These are phyloP conservation scores for Callyntrura guangdongensis DNA, from an alignment of 2,888 invertebrate species.

Conservation along the genomic window DNA sequence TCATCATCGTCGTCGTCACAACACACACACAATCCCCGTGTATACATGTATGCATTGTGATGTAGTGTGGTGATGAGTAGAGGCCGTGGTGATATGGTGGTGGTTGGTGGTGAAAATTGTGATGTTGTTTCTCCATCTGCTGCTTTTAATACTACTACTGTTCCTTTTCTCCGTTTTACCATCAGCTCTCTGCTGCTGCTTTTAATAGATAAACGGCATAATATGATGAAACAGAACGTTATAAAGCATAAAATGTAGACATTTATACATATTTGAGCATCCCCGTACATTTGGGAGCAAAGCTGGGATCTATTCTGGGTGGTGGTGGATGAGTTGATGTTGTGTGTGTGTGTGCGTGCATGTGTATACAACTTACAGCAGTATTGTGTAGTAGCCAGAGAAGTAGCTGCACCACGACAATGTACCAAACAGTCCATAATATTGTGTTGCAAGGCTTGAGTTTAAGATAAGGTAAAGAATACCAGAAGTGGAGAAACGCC, in stretches of 20 bases:
- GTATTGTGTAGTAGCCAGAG: conserved; percentile 23
- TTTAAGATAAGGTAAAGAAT: conserved; percentile 43
- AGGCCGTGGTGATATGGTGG: conserved; percentile 46
- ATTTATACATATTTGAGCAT: not conserved
- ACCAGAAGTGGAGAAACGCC: conserved; percentile 55
- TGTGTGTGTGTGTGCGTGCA: conserved; percentile 29
- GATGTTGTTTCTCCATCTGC: conserved; percentile 79
- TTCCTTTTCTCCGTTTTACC: conserved; percentile 48
- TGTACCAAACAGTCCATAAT: conserved; percentile 45
- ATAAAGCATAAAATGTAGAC: not conserved
- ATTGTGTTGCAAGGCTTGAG: conserved; percentile 60
- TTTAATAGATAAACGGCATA: conserved; percentile 29
- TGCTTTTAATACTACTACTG: conserved; percentile 14
- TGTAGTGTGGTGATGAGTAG: conserved; percentile 50
- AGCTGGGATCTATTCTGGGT: not conserved
- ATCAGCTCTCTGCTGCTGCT: conserved; percentile 32
- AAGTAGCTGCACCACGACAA: not conserved
- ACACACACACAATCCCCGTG: conserved; percentile 53
- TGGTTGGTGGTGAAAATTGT: conserved; percentile 78
- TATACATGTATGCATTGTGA: conserved; percentile 39
- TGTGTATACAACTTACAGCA: conserved; percentile 21
- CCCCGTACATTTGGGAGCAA: not conserved
- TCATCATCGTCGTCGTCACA: conserved; percentile 20
- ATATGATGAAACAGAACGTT: conserved; percentile 5
- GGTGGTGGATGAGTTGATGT: conserved; percentile 49